Conservation (phyloP, 2,113 vertebrate species). For the Dascyllus trimaculatus region DNA sequence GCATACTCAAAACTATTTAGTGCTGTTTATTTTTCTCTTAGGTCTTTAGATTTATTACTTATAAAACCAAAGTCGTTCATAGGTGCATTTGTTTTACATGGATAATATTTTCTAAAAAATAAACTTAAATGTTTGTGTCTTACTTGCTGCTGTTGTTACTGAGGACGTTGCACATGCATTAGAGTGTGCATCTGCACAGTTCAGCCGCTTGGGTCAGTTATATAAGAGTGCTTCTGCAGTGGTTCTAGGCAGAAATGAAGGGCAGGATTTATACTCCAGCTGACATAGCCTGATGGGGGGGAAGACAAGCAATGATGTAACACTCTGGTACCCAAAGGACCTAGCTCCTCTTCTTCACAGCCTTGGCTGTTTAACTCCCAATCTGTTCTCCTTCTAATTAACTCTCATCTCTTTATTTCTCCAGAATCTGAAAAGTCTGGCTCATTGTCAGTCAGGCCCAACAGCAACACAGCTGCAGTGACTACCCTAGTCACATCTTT, state of each 20-base stretch:
- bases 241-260: conserved; percentile 86
- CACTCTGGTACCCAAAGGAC: conserved; percentile 63
- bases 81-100: conserved; percentile 7
- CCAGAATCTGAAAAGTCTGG: conserved; percentile 69
- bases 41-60: not conserved
- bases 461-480: conserved; percentile 69
- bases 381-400: conserved; percentile 38
- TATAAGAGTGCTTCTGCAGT: conserved; percentile 67
- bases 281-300: conserved; percentile 61
- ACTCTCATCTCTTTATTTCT: conserved; percentile 40
- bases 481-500: conserved; percentile 71
- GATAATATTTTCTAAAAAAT: not conserved
- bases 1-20: not conserved
- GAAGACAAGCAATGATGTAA: conserved; percentile 63
- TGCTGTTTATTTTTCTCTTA: not conserved
- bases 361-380: conserved; percentile 24
- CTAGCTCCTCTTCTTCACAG: conserved; percentile 19
- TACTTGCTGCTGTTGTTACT: conserved; percentile 25
- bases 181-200: conserved; percentile 20
- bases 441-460: conserved; percentile 43
- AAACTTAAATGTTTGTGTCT: not conserved
- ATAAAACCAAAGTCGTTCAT: not conserved
- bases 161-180: conserved; percentile 21
- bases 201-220: conserved; percentile 65
- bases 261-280: conserved; percentile 62